These are phyloP conservation scores for Lepilemur ruficaudatus DNA, from an alignment of 2,797 vertebrate genomes.

Conservation along the genomic window DNA sequence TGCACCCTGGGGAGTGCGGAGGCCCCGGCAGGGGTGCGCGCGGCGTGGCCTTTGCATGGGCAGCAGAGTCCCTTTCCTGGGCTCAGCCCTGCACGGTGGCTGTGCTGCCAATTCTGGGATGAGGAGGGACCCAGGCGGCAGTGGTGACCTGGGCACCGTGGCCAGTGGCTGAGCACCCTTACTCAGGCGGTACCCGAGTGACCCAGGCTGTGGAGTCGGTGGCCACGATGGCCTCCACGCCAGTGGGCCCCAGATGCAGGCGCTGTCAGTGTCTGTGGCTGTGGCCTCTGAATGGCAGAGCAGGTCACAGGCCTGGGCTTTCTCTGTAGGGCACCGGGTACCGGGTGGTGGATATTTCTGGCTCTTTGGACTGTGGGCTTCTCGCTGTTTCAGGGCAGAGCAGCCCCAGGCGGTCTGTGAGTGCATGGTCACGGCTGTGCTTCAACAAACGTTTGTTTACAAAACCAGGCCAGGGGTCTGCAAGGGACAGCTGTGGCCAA, in stretches of 20 bases:
- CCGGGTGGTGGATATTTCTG: background rate
- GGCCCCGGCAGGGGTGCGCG: background rate
- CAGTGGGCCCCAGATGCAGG: accelerated
- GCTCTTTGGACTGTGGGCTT: background rate
- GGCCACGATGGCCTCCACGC: accelerated
- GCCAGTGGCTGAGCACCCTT: accelerated
- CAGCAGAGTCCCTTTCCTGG: too few relatives aligned
- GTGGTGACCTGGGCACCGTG: background rate
- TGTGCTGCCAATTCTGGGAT: background rate
- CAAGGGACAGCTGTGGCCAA: accelerated
- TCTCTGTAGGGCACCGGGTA: background rate
- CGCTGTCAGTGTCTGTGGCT: accelerated
- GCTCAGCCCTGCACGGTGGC: accelerated
- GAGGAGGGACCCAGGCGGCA: background rate
- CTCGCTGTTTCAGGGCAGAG: background rate
- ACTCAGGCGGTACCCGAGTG: accelerated
- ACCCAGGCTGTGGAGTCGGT: accelerated
- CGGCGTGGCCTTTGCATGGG: accelerated
- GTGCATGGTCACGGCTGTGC: accelerated
- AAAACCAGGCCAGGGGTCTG: background rate
- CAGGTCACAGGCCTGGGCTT: background rate
- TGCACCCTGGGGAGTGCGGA: background rate
- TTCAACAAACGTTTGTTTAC: background rate
- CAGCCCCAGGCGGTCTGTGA: accelerated
- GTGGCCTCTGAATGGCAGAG: background rate